phyloP scores from a whole-genome alignment of 2,888 invertebrate genomes.

The Patella depressa region DNA sequence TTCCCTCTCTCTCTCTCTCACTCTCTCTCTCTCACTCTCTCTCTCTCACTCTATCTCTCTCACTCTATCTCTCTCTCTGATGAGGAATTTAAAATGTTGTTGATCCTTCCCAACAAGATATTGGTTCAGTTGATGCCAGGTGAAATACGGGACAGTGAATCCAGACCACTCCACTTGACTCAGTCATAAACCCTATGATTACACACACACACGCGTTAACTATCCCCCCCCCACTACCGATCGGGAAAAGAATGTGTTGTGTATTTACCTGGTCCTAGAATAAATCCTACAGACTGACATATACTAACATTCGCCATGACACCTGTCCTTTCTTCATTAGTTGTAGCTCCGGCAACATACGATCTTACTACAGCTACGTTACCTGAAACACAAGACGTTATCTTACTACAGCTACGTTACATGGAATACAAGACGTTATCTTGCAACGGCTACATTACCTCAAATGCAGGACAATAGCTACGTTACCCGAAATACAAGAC shows the following conservation, averaged over 20 bases:
- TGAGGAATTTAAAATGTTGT: no score
- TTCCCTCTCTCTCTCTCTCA: no score
- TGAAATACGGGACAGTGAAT: no score
- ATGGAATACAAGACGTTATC: conserved; percentile 40
- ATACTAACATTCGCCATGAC: conserved; percentile 70
- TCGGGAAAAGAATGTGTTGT: not conserved
- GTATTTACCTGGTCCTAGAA: conserved; percentile 68
- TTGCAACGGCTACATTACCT: no score
- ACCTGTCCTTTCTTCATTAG: conserved; percentile 65
- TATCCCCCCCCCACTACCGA: no score
- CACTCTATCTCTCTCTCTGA: no score
- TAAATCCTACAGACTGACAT: conserved; percentile 69
- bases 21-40: no score
- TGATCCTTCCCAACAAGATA: no score
- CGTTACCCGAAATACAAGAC: no score
- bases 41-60: no score
- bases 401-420: conserved; percentile 23
- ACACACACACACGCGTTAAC: not conserved
- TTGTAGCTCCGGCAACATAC: conserved; percentile 69
- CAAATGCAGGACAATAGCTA: no score
- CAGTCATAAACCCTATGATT: not conserved
- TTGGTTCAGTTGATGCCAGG: no score
- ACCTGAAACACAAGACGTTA: conserved; percentile 46
- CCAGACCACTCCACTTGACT: not conserved
- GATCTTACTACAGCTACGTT: conserved; percentile 69